Base-by-base conservation (phyloP, 2,888 invertebrate species). In the Poecilobothrus nobilitatus region DNA sequence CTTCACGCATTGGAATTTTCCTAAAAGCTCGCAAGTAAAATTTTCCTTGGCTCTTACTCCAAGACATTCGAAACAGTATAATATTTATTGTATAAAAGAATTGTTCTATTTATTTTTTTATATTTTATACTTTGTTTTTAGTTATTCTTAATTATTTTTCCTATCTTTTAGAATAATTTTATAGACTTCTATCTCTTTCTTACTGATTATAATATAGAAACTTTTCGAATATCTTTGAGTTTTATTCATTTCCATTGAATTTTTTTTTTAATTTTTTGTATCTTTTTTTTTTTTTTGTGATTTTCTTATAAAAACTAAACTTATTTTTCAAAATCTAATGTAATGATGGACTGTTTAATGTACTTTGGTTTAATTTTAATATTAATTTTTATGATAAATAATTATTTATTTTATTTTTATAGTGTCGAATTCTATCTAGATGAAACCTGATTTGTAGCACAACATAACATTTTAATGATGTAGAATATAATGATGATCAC, bases 11-110 rank as follows among this genome's bases (percentile, higher is more conserved):
- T 68, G 71, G 72, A 68, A 72, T 71, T 69, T 72, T 72, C 65
- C 72, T 70, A 66, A 66, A 71, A 37, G 72, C 72, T 72, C 72
- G 68, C 68, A 72, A 71, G 67, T 72, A 71, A 41, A 67, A 70
- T 69, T 66, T 71, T 67, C 72, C 69, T 41, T 72, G 72, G 67
- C 70, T 71, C 70, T 70, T 71, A 68, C 68, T 68, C 72, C 71
- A 72, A 71, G 72, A 72, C 71, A 72, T 72, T 70, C 72, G 72
- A 70, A 68, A 65, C 8, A 62, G 20, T 63, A 22, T 63, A 22
- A 63, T 15, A 22, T 2, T 21, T 63, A 22, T 10, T 22, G 20
- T 63, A 63, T 63, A 63, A 63, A 22, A 22, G 18, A 22, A 63
- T 63, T 63, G 1, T 63, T 22, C 27, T 27, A 27, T 63, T 22